Percentiles rank a stretch among this genome's conserved stretches.
These are phyloP conservation scores for Elaphurus davidianus DNA, from an alignment of 2,113 vertebrate genomes.

Conservation along the genomic window DNA sequence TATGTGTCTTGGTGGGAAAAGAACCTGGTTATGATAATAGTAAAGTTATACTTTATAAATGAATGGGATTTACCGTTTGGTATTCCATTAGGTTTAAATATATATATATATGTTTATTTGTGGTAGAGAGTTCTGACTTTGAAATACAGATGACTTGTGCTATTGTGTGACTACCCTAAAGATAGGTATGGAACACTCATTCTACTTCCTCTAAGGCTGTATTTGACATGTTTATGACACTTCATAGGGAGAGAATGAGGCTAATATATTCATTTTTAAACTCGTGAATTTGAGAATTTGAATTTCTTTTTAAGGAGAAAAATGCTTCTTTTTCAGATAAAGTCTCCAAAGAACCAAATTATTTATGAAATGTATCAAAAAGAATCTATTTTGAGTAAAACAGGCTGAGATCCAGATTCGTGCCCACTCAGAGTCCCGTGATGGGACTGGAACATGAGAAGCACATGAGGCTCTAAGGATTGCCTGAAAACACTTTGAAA, in stretches of 20 bases:
- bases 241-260: background rate
- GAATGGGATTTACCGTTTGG: background rate
- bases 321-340: background rate
- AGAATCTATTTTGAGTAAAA: background rate
- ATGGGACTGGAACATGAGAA: background rate
- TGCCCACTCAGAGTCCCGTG: background rate
- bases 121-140: background rate
- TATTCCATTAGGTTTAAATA: background rate
- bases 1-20: background rate
- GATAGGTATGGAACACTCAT: background rate
- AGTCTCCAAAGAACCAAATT: background rate
- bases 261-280: background rate
- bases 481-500: background rate
- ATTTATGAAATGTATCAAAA: background rate
- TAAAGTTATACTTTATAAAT: background rate
- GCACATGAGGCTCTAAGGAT: background rate
- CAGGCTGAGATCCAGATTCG: background rate
- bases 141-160: background rate
- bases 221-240: background rate
- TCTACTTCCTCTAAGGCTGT: background rate
- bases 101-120: background rate
- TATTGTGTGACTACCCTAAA: background rate
- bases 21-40: background rate
- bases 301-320: background rate
- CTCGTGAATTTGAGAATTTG: background rate